Evolutionary conservation across 2,797 vertebrate genomes (phyloP), one percentile per base, ranked within the genome.

Genomic region (Borostomias antarcticus): DNA sequence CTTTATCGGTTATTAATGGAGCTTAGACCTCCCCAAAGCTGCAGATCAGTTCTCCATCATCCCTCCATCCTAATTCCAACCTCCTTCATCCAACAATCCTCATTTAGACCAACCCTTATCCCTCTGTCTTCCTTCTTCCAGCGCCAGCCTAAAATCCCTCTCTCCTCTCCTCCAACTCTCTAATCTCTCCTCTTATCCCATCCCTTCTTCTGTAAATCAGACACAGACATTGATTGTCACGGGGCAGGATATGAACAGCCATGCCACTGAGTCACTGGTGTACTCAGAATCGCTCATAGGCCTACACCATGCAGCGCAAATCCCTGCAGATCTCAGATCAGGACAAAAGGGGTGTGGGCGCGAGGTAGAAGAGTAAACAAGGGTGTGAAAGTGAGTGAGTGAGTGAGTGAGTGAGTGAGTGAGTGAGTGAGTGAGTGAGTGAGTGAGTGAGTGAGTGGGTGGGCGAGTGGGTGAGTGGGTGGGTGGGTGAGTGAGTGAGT

Each of bases 1-100:
- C 77, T 85, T 48, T 70, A 62, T 64, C 63, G 11, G 26, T 74
- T 74, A 86, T 85, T 81, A 81, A 74, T 73, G 72, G 78, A 68
- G 77, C 66, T 30, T 76, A 25, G 73, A 82, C 73, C 76, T 79
- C 58, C 71, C 64, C 51, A 62, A 70, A 78, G 66, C 70, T 68
- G 56, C 30, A 75, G 73, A 79, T 81, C 76, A 45, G 73, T 68
- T 71, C 62, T 60, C 26, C 69, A 72, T 51, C 58, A 68, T 80
- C 72, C 60, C 58, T 68, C 37, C 62, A 4, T 37, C 33, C 52
- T 19, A 35, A 52, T 48, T 54, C 29, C 57, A 68, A 53, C 68
- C 68, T 70, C 59, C 57, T 69, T 75, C 74, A 82, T 82, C 81
- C 69, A 35, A 69, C 43, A 62, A 64, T 80, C 74, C 79, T 61